phyloP scores from a whole-genome alignment of 2,797 vertebrate species.

The Sebastes baramenuke region DNA sequence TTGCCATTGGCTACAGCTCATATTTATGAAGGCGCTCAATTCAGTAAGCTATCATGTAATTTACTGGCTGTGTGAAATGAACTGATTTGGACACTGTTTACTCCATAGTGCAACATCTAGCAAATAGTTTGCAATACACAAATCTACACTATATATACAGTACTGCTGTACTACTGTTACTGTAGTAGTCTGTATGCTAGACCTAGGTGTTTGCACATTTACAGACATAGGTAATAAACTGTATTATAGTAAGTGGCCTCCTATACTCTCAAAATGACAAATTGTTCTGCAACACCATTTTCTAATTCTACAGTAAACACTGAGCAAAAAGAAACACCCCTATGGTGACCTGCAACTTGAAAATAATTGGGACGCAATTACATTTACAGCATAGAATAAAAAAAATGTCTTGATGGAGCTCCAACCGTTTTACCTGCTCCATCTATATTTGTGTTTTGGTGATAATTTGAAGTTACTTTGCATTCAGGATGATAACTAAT shows the following conservation, averaged over 20 bases:
- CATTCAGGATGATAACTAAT: background rate
- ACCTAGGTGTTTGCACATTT: background rate
- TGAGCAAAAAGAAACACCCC: background rate
- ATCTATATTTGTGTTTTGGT: background rate
- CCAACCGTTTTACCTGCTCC: background rate
- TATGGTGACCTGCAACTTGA: background rate
- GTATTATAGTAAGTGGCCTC: background rate
- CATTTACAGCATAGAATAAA: background rate
- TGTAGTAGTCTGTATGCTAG: background rate
- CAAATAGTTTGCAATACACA: background rate
- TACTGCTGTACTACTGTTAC: background rate
- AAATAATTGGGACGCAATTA: background rate
- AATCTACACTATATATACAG: background rate
- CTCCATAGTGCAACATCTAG: background rate
- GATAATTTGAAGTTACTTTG: background rate
- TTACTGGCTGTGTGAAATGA: background rate
- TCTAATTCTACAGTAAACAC: background rate
- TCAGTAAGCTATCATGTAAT: background rate
- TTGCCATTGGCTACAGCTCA: slow-evolving; percentile 30
- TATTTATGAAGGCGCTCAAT: slow-evolving; percentile 5
- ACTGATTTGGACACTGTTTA: background rate
- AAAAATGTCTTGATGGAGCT: background rate
- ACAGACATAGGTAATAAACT: background rate
- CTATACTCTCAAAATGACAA: no score
- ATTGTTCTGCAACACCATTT: background rate